Conservation (phyloP, 2,888 invertebrate genomes). For the Prosapia bicincta region DNA sequence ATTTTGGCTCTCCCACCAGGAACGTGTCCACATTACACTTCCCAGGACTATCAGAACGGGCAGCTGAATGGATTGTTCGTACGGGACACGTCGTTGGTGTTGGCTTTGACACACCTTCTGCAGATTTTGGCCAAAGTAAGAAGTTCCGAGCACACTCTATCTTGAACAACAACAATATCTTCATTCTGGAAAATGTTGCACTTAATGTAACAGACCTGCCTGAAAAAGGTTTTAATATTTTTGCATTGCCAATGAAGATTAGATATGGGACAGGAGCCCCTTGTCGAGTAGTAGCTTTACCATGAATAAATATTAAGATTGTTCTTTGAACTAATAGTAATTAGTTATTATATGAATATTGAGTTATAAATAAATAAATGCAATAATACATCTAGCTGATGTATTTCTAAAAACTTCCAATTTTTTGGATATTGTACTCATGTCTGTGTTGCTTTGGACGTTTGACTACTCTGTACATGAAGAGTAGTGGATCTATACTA, state of each 20-base stretch:
- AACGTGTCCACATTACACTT: conserved; percentile 17
- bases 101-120: conserved; percentile 60
- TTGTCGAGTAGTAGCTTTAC: conserved; percentile 52
- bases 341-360: too few relatives aligned
- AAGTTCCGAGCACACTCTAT: conserved; percentile 48
- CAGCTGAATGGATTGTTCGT: conserved; percentile 57
- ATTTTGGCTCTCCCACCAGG: conserved; percentile 23
- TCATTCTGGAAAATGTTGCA: conserved; percentile 58
- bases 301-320: too few relatives aligned
- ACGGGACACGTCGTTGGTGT: conserved; percentile 58
- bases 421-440: too few relatives aligned
- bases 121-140: conserved; percentile 52
- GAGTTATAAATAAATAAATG: too few relatives aligned
- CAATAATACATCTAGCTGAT: too few relatives aligned
- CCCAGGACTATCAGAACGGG: conserved; percentile 44
- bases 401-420: too few relatives aligned
- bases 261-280: conserved; percentile 60
- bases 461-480: too few relatives aligned
- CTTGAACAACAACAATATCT: conserved; percentile 49
- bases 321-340: too few relatives aligned
- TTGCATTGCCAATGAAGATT: conserved; percentile 61
- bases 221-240: conserved; percentile 49
- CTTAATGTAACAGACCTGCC: conserved; percentile 40
- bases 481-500: too few relatives aligned
- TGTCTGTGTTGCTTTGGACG: too few relatives aligned